Conservation (phyloP, 2,797 vertebrate genomes). For the Rhincodon typus region DNA sequence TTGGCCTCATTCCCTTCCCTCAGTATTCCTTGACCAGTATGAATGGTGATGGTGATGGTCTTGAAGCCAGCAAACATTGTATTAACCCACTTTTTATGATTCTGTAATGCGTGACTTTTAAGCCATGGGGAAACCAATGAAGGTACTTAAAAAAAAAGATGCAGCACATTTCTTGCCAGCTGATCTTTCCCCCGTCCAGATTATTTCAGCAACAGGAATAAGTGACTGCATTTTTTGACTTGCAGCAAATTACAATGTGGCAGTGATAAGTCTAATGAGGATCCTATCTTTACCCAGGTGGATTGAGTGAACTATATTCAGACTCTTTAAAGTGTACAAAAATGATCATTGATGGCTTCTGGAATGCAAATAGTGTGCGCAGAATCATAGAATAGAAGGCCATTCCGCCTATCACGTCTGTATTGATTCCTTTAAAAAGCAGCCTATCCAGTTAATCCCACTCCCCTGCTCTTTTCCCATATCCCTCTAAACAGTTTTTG, state of each 20-base stretch:
- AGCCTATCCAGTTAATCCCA: not conserved
- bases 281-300: not conserved
- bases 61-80: not conserved
- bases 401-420: not conserved
- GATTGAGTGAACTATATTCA: not conserved
- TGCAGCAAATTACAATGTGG: not conserved
- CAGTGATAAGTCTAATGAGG: not conserved
- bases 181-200: not conserved
- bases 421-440: no score
- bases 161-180: no score
- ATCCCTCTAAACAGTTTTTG: not conserved
- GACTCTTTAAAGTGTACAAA: not conserved
- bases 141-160: not conserved
- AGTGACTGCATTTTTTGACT: not conserved
- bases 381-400: not conserved
- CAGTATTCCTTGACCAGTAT: not conserved
- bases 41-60: not conserved
- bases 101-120: not conserved
- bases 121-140: not conserved
- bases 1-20: not conserved
- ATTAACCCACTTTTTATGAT: not conserved
- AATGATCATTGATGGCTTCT: not conserved
- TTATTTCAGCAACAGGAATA: not conserved
- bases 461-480: not conserved
- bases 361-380: not conserved